Evolutionary conservation across 1,140 invertebrate species (phyloP).

Genomic region (Trichonephila inaurata): DNA sequence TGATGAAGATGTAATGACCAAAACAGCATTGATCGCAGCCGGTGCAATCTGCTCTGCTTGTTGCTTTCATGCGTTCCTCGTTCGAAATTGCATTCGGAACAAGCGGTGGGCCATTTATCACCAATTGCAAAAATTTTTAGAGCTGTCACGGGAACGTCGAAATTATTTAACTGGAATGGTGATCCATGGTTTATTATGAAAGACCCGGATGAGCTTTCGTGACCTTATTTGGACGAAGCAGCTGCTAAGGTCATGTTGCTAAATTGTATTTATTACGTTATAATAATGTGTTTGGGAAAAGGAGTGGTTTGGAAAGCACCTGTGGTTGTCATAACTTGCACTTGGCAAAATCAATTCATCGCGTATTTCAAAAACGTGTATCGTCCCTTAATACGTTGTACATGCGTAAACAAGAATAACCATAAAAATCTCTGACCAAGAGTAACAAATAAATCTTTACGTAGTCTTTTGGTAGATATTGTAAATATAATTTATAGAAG

Average conservation of each 20-base stretch:
- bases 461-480: too few species aligned
- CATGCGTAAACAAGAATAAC: too few species aligned
- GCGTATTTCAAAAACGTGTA: too few species aligned
- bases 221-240: slow-evolving; percentile 25
- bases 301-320: neutral
- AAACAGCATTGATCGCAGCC: too few species aligned
- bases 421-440: too few species aligned
- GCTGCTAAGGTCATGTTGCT: neutral
- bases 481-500: too few species aligned
- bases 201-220: neutral
- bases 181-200: neutral
- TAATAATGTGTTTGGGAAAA: neutral
- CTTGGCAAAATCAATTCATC: too few species aligned
- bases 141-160: neutral
- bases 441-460: too few species aligned
- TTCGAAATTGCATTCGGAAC: neutral
- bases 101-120: slow-evolving; percentile 4
- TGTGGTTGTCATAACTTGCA: neutral
- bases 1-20: too few species aligned
- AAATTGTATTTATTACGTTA: too few species aligned
- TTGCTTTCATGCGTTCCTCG: neutral
- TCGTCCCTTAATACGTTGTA: too few species aligned
- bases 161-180: neutral
- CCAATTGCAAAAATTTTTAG: neutral
- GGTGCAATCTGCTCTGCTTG: neutral